A percentile compares a stretch with the other conserved stretches of the same genome.
These are phyloP conservation scores for Ptychadena robeensis DNA, from an alignment of 2,797 vertebrate species.

Conservation along the genomic window DNA sequence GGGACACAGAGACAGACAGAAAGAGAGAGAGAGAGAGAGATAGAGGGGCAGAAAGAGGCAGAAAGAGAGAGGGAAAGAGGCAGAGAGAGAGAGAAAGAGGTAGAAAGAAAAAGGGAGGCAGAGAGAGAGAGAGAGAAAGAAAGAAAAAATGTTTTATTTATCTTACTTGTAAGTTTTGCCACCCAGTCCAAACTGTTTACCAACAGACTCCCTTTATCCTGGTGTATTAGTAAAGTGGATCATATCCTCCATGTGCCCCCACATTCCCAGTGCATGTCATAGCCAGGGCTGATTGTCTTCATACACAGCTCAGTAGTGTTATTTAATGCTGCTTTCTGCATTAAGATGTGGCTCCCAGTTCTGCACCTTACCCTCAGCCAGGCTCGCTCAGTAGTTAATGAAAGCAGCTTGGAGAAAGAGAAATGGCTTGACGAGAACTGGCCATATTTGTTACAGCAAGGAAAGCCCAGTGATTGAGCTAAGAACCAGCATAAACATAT, in stretches of 20 bases:
- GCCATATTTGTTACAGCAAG: conserved; percentile 27
- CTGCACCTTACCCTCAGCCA: conserved; percentile 30
- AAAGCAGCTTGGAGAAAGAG: conserved; percentile 38
- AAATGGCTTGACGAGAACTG: conserved; percentile 22
- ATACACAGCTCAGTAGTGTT: conserved; percentile 36
- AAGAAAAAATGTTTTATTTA: not conserved
- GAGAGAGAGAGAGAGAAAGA: not conserved
- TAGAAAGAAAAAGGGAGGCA: not conserved
- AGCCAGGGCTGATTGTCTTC: conserved; percentile 21
- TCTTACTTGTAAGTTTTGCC: conserved; percentile 9
- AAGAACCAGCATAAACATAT: conserved; percentile 18
- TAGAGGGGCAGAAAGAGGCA: not conserved
- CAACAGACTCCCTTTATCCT: conserved; percentile 21
- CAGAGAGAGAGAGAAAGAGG: not conserved
- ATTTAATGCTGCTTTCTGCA: conserved; percentile 38
- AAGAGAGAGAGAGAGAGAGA: not conserved
- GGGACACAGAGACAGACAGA: no score
- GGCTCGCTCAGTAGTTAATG: conserved; percentile 16
- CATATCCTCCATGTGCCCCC: conserved; percentile 10
- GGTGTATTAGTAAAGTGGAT: conserved; percentile 13
- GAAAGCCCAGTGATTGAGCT: conserved; percentile 21
- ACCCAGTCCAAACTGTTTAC: conserved; percentile 14
- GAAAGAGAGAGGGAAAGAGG: not conserved
- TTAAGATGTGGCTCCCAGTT: conserved; percentile 40
- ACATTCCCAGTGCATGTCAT: conserved; percentile 14